Evolutionary conservation across 2,797 vertebrate species (phyloP).

Genomic region (Vespertilio murinus): DNA sequence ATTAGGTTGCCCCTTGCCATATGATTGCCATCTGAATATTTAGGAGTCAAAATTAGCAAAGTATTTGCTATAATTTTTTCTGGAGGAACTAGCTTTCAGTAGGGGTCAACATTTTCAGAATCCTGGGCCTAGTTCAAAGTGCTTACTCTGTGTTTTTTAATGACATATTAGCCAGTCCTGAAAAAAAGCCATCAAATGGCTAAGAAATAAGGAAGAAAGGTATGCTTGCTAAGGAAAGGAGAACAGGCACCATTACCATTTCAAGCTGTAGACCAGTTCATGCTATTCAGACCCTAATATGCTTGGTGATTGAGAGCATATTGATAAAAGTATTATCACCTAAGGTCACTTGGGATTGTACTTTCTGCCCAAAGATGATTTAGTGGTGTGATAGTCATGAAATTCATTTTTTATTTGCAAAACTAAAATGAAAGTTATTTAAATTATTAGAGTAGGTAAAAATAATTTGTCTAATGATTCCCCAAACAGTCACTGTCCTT

Average conservation of each 20-base stretch:
- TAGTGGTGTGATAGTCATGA: constrained; percentile 31
- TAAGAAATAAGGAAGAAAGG: constrained; percentile 39
- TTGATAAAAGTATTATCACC: constrained; percentile 38
- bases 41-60: neutral
- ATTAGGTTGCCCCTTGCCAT: neutral
- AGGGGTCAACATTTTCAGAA: neutral
- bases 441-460: constrained; percentile 59
- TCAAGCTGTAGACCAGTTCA: neutral
- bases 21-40: neutral
- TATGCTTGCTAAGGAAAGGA: neutral
- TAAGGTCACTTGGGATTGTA: constrained; percentile 24
- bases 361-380: constrained; percentile 27
- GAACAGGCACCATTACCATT: neutral
- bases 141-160: constrained; percentile 37
- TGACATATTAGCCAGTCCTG: neutral
- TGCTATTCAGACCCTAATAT: constrained; percentile 43
- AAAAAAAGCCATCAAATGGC: neutral
- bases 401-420: constrained; percentile 61
- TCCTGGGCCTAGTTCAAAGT: neutral
- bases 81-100: neutral
- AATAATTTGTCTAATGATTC: constrained; percentile 62
- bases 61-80: constrained; percentile 30
- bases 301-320: constrained; percentile 37
- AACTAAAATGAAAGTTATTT: constrained; percentile 64
- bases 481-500: constrained; percentile 51